Base-by-base conservation (phyloP, 1,140 invertebrate genomes). In the Drosophila eugracilis region DNA sequence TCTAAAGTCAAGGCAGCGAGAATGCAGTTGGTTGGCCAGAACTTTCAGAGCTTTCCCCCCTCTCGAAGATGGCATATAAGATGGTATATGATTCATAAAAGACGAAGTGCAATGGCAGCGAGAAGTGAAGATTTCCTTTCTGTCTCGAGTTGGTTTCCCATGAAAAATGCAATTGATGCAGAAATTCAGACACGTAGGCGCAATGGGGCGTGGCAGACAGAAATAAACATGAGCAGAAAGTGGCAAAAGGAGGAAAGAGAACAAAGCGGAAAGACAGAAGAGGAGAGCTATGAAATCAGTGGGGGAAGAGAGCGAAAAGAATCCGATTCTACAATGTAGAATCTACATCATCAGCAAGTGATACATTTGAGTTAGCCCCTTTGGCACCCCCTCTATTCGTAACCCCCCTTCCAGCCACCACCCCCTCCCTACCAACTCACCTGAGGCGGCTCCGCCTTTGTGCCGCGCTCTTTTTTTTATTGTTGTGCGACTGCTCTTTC, bases 151-250 rank as follows among this genome's bases (percentile, higher is more conserved):
- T 54, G 42, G 39, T 73, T 85, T 85, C 83, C 55, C 77, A 71
- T 59, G 81, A 81, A 85, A 85, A 81, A 71, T 67, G 83, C 83
- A 86, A 78, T 86, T 86, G 81, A 86, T 70, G 81, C 81, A 65
- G 45, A 74, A 65, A 75, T 65, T 55, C 65, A 50, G 58, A 55
- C 81, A 86, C 83, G 81, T 69, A 63, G 75, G 63, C 79, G 70
- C 59, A 71, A 84, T 72, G 71, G 76, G 55, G 79, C 76, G 79
- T 75, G 69, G 75, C 67, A 54, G 52, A 53, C 52, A 47, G 34
- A 59, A 54, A 63, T 54, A 42, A 62, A 52, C 54, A 44, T 17
- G 22, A 26, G 52, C 50, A 24, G 32, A 47, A 47, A 28, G 44
- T 47, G 44, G 44, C n/a, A n/a, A n/a, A n/a, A n/a, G 14, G 4